phyloP scores from a whole-genome alignment of 2,888 invertebrate genomes.

The Limnephilus rhombicus region DNA sequence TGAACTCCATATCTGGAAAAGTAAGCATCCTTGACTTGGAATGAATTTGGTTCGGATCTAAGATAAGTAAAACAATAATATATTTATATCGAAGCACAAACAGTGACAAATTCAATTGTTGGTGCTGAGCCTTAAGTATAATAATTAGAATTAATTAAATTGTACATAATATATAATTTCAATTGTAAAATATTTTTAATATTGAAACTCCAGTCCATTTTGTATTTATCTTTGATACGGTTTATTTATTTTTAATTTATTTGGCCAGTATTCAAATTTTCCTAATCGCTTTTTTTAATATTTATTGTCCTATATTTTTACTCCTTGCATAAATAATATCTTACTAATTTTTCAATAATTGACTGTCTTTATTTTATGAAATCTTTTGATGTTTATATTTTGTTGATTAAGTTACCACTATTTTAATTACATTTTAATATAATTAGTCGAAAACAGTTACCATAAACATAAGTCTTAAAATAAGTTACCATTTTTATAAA shows the following conservation, averaged over 20 bases:
- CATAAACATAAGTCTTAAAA: slow-evolving; percentile 30
- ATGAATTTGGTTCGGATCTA: slow-evolving; percentile 60
- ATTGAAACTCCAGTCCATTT: slow-evolving; percentile 26
- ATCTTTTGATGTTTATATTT: background rate
- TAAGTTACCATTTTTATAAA: background rate
- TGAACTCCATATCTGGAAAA: slow-evolving; percentile 43
- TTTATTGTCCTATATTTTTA: slow-evolving; percentile 23
- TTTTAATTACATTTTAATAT: slow-evolving; percentile 10
- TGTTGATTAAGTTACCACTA: background rate
- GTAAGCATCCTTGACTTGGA: slow-evolving; percentile 66
- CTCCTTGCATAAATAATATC: slow-evolving; percentile 14
- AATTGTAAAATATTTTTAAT: slow-evolving; percentile 43
- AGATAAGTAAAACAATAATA: slow-evolving; percentile 51
- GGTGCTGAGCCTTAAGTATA: slow-evolving; percentile 68
- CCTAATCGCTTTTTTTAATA: background rate
- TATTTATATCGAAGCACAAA: slow-evolving; percentile 57
- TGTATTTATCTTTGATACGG: slow-evolving; percentile 3
- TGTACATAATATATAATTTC: slow-evolving; percentile 41
- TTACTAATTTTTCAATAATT: background rate
- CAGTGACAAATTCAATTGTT: slow-evolving; percentile 64
- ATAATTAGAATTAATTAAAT: slow-evolving; percentile 49
- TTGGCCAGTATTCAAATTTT: slow-evolving; percentile 49
- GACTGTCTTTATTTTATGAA: background rate
- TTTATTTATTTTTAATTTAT: slow-evolving; percentile 45
- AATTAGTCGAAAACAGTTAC: slow-evolving; percentile 55